Conservation (phyloP, 2,797 vertebrate species). For the Threskiornis aethiopicus region DNA sequence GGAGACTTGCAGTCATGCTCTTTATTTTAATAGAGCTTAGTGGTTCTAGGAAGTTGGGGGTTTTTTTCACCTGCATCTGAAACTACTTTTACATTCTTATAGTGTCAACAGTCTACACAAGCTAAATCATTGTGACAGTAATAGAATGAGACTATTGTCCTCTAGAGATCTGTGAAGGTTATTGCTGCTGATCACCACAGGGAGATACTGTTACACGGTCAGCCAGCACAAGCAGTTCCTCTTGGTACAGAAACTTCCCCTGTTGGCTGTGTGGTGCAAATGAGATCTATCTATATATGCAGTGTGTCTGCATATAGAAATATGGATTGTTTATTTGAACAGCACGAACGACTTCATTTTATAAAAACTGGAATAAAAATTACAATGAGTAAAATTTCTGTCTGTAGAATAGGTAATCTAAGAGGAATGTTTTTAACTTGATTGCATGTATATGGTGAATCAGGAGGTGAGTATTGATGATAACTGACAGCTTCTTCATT, state of each 20-base stretch:
- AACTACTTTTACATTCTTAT: slow-evolving; percentile 30
- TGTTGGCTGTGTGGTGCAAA: not conserved
- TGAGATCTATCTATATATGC: not conserved
- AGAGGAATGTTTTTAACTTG: not conserved
- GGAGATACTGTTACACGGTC: not conserved
- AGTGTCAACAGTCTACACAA: slow-evolving; percentile 30
- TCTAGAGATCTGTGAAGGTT: slow-evolving; percentile 40
- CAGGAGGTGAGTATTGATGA: not conserved
- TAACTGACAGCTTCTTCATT: not conserved
- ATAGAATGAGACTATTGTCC: slow-evolving; percentile 26
- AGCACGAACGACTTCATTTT: not conserved
- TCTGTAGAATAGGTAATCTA: not conserved
- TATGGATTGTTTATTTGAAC: not conserved
- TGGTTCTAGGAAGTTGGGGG: not conserved
- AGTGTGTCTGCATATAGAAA: not conserved
- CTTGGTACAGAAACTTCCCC: not conserved
- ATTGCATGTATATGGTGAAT: not conserved
- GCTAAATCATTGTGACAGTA: slow-evolving; percentile 32
- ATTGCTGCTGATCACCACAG: not conserved
- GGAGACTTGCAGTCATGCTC: not conserved
- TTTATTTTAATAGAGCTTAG: not conserved
- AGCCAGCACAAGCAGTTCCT: not conserved
- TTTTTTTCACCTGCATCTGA: slow-evolving; percentile 2
- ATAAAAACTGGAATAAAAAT: not conserved
- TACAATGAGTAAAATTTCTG: not conserved